Evolutionary conservation across 2,888 invertebrate genomes (phyloP).

Genomic region (Cantharis flavilabris): DNA sequence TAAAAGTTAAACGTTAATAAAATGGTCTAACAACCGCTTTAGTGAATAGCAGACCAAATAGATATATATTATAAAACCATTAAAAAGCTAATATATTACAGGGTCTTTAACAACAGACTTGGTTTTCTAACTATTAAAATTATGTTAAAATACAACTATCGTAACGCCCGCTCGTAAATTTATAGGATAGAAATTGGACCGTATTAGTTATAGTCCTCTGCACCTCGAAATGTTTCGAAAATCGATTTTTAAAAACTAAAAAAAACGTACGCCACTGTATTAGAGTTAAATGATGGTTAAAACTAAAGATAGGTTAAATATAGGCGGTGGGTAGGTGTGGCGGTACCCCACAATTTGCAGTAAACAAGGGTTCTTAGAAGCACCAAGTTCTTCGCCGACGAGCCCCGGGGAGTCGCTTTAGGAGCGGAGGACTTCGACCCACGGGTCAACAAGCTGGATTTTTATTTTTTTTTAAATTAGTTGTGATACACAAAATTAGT

Average conservation of each 20-base stretch:
- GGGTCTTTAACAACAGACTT: slow-evolving; percentile 45
- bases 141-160: slow-evolving; percentile 48
- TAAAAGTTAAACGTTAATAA: slow-evolving; percentile 33
- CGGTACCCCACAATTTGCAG: slow-evolving; percentile 43
- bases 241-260: background rate
- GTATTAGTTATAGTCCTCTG: background rate
- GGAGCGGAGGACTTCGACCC: slow-evolving; percentile 26
- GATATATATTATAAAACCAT: slow-evolving; percentile 52
- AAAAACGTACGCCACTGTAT: slow-evolving; percentile 33
- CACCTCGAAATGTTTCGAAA: background rate
- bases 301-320: slow-evolving; percentile 36
- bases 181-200: slow-evolving; percentile 26
- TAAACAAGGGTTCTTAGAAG: slow-evolving; percentile 44
- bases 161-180: slow-evolving; percentile 49
- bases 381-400: slow-evolving; percentile 30
- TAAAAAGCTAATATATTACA: slow-evolving; percentile 50
- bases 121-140: slow-evolving; percentile 46
- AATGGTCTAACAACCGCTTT: slow-evolving; percentile 41
- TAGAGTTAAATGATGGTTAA: slow-evolving; percentile 32
- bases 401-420: slow-evolving; percentile 34
- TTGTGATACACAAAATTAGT: background rate
- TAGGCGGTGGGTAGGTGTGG: slow-evolving; percentile 41
- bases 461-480: slow-evolving; percentile 4
- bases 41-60: slow-evolving; percentile 48
- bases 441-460: slow-evolving; percentile 16